phyloP scores from a whole-genome alignment of 2,113 vertebrate species.

The Periophthalmodon schlosseri region DNA sequence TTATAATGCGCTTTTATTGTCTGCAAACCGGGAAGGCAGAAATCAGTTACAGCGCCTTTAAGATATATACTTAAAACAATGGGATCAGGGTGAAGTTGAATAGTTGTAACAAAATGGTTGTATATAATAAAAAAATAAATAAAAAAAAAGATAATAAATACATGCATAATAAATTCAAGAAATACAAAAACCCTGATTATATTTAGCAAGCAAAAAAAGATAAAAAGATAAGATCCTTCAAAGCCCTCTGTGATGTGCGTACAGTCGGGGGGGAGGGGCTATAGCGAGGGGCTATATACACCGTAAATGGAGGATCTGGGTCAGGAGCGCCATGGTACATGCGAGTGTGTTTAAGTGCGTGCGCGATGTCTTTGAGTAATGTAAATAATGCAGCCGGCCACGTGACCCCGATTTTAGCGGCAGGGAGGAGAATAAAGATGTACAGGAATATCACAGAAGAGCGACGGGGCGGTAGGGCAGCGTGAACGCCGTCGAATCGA shows the following conservation, averaged over 20 bases:
- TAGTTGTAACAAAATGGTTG: too few relatives aligned
- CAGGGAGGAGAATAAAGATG: neutral
- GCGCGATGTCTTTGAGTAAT: conserved; percentile 31
- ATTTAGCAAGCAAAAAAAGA: neutral
- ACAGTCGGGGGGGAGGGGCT: conserved; percentile 14
- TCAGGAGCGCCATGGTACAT: conserved; percentile 30
- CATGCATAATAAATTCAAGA: too few relatives aligned
- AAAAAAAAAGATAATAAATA: too few relatives aligned
- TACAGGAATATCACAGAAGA: neutral
- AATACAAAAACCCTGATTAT: too few relatives aligned
- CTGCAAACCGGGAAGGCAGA: too few relatives aligned
- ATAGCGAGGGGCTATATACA: conserved; percentile 2
- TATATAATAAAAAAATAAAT: too few relatives aligned
- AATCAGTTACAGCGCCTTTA: too few relatives aligned
- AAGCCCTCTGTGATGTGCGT: neutral
- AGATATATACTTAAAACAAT: too few relatives aligned
- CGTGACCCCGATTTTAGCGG: conserved; percentile 49
- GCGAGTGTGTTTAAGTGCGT: neutral
- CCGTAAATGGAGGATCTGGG: conserved; percentile 53
- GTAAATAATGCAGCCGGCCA: conserved; percentile 55
- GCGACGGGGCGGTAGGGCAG: too few relatives aligned
- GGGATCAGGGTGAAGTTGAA: too few relatives aligned
- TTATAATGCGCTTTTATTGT: too few relatives aligned
- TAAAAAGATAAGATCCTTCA: neutral
- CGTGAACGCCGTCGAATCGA: too few relatives aligned